These are phyloP conservation scores for Heteronetta atricapilla DNA, from an alignment of 2,113 vertebrate species.

Conservation along the genomic window DNA sequence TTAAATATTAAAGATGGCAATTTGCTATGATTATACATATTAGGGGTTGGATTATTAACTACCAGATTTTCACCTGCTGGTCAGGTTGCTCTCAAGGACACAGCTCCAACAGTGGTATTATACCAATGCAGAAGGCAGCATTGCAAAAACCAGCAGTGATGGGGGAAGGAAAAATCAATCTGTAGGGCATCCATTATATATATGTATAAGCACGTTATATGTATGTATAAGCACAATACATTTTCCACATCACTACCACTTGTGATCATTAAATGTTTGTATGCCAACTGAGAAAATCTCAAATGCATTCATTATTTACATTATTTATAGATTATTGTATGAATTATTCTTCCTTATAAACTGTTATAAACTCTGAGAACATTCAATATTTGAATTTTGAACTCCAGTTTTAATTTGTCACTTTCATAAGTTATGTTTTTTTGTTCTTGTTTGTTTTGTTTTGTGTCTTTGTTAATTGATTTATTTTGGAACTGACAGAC, in stretches of 20 bases:
- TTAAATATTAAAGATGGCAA: not conserved
- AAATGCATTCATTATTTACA: not conserved
- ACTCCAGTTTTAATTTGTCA: not conserved
- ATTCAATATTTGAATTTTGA: not conserved
- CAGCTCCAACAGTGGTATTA: not conserved
- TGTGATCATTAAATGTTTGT: not conserved
- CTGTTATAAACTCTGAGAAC: not conserved
- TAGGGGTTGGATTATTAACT: not conserved
- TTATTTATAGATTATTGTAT: not conserved
- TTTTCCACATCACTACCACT: not conserved
- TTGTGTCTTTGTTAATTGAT: not conserved
- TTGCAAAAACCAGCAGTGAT: not conserved
- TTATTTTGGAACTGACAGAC: not conserved
- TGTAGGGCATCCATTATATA: not conserved
- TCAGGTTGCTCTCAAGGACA: not conserved
- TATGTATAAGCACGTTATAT: not conserved
- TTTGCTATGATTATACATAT: not conserved
- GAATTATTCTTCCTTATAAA: constrained; percentile 9
- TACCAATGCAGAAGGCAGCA: not conserved
- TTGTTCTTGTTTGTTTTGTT: not conserved
- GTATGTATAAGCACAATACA: not conserved
- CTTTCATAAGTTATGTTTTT: not conserved
- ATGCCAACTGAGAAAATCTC: not conserved
- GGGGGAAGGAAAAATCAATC: not conserved
- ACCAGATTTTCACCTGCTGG: not conserved